These are phyloP conservation scores for Sphecodes monilicornis DNA, from an alignment of 2,888 invertebrate genomes.

Conservation along the genomic window DNA sequence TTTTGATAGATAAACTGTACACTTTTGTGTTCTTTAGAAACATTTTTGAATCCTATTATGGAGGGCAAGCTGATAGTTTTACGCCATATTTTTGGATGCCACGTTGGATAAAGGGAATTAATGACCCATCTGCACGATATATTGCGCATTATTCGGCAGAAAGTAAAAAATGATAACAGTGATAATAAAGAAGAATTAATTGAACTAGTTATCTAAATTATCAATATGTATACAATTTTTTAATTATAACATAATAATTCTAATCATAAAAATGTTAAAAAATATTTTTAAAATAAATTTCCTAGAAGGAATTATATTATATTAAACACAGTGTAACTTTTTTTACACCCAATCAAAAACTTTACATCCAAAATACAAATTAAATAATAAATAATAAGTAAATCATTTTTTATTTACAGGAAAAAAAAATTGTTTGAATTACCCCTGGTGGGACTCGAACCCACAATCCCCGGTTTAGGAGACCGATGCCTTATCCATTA, in stretches of 20 bases:
- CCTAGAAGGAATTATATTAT: not conserved
- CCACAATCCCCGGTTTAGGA: slow-evolving; percentile 94
- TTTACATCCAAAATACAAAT: no score
- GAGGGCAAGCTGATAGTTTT: slow-evolving; percentile 86
- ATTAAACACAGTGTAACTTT: not conserved
- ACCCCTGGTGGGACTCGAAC: slow-evolving; percentile 96
- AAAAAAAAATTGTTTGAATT: slow-evolving; percentile 85
- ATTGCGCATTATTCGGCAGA: slow-evolving; percentile 89
- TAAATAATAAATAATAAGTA: slow-evolving; percentile 84
- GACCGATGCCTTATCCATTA: slow-evolving; percentile 94
- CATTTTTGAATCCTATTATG: slow-evolving; percentile 89
- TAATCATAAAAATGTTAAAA: not conserved
- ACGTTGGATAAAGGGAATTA: slow-evolving; percentile 88
- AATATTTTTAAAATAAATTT: not conserved
- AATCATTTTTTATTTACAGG: slow-evolving; percentile 77
- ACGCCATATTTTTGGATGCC: slow-evolving; percentile 93
- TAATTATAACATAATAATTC: not conserved
- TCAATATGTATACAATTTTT: not conserved
- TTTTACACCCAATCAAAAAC: not conserved
- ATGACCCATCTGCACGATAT: slow-evolving; percentile 91
- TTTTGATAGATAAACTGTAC: not conserved
- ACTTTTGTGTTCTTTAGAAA: slow-evolving; percentile 82
- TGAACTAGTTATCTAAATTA: not conserved
- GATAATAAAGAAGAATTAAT: not conserved
- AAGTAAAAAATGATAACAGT: slow-evolving; percentile 79